These are phyloP conservation scores for Eremophila alpestris DNA, from an alignment of 2,797 vertebrate genomes.

Conservation along the genomic window DNA sequence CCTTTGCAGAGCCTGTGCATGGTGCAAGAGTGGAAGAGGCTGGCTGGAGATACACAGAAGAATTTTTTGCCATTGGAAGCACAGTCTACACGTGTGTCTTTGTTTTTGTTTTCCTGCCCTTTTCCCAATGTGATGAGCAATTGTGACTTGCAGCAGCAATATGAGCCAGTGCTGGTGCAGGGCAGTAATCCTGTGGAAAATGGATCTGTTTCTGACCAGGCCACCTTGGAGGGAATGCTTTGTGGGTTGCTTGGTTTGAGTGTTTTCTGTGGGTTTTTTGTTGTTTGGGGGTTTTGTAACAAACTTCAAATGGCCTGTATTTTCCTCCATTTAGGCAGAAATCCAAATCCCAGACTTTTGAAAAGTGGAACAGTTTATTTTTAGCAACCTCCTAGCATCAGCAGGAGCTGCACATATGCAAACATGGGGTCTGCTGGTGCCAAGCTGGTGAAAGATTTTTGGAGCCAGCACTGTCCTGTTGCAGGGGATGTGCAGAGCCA, in stretches of 20 bases:
- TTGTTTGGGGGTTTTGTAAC: not conserved
- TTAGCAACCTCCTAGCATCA: not conserved
- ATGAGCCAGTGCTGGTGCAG: not conserved
- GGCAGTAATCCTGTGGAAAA: not conserved
- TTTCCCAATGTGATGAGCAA: rapidly evolving
- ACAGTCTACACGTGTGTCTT: not conserved
- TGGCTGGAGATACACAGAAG: not conserved
- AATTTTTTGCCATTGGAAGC: not conserved
- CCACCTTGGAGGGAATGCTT: not conserved
- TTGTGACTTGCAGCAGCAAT: not conserved
- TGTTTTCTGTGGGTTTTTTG: not conserved
- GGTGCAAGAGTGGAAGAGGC: not conserved
- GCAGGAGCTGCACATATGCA: not conserved
- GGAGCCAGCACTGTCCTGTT: not conserved
- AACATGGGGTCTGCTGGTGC: not conserved
- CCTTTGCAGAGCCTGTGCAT: not conserved
- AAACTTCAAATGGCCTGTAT: not conserved
- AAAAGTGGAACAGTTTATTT: not conserved
- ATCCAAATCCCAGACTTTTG: not conserved
- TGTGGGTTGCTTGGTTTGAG: not conserved
- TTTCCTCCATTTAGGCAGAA: not conserved
- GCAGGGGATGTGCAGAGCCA: not conserved
- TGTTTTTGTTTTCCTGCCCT: not conserved
- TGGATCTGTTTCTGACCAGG: not conserved
- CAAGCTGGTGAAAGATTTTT: not conserved